Evolutionary conservation across 2,888 invertebrate genomes (phyloP).

Genomic region (Norana najaformis): DNA sequence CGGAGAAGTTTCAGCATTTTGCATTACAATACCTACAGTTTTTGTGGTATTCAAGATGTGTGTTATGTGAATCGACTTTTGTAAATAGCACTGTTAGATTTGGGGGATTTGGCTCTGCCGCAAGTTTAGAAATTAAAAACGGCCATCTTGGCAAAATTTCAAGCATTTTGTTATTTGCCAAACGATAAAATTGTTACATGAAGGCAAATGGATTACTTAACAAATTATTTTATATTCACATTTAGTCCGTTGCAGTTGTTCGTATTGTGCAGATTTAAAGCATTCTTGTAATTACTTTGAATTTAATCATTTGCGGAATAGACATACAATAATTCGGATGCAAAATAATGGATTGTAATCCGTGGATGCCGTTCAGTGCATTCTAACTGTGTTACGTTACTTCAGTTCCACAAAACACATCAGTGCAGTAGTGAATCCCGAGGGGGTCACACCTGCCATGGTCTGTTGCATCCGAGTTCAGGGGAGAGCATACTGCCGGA

Average conservation of each 20-base stretch:
- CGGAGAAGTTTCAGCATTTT: not conserved
- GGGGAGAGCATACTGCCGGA: not conserved
- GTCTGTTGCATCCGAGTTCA: not conserved
- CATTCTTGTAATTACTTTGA: not conserved
- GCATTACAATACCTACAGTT: not conserved
- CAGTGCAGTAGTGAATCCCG: not conserved
- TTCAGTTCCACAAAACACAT: not conserved
- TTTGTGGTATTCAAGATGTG: not conserved
- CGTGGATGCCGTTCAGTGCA: not conserved
- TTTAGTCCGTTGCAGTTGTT: too few relatives aligned
- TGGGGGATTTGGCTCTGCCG: not conserved
- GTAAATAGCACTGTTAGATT: not conserved
- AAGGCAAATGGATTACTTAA: not conserved
- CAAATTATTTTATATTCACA: not conserved
- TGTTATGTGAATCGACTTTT: not conserved
- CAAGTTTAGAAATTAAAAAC: not conserved
- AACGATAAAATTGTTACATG: not conserved
- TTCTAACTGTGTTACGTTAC: not conserved
- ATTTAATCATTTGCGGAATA: not conserved
- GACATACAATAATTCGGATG: not conserved
- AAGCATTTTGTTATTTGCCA: not conserved
- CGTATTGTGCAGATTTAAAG: not conserved
- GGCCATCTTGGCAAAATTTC: not conserved
- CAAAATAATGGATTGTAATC: constrained; percentile 1
- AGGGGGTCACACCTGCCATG: not conserved